phyloP scores from a whole-genome alignment of 1,140 invertebrate genomes.

The Cepaea nemoralis region DNA sequence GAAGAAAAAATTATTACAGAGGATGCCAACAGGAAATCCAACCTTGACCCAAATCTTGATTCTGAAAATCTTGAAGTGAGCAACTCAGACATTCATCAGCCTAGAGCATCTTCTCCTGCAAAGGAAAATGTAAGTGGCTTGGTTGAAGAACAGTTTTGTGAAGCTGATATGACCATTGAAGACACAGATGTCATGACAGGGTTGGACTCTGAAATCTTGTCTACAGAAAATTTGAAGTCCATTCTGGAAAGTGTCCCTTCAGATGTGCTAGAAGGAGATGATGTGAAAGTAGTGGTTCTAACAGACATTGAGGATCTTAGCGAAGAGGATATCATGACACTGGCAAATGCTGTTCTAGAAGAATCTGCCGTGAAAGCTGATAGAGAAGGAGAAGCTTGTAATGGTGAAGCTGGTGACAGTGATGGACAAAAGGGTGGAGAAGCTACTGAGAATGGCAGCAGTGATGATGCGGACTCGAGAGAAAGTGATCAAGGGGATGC shows the following conservation, averaged over 20 bases:
- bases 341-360: constrained; percentile 50
- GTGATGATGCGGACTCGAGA: not conserved
- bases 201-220: constrained; percentile 17
- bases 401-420: not conserved
- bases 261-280: constrained; percentile 41
- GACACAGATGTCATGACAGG: constrained; percentile 3
- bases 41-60: not conserved
- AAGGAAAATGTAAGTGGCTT: not conserved
- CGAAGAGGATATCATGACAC: constrained; percentile 58
- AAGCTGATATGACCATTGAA: not conserved
- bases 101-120: not conserved
- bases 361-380: constrained; percentile 23
- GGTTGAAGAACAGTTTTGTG: not conserved
- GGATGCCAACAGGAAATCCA: constrained; percentile 7
- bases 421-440: not conserved
- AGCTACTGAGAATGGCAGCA: not conserved
- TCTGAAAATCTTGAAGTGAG: not conserved
- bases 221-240: constrained; percentile 27
- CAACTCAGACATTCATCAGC: not conserved
- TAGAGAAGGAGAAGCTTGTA: not conserved
- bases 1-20: not conserved
- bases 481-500: not conserved
- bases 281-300: constrained; percentile 57
- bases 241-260: constrained; percentile 40
- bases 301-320: constrained; percentile 53